A percentile compares a stretch with the other conserved stretches of the same genome.
Conservation (phyloP, 35 echinoderm and acorn worm genomes). For the Holothuria glaberrima region DNA sequence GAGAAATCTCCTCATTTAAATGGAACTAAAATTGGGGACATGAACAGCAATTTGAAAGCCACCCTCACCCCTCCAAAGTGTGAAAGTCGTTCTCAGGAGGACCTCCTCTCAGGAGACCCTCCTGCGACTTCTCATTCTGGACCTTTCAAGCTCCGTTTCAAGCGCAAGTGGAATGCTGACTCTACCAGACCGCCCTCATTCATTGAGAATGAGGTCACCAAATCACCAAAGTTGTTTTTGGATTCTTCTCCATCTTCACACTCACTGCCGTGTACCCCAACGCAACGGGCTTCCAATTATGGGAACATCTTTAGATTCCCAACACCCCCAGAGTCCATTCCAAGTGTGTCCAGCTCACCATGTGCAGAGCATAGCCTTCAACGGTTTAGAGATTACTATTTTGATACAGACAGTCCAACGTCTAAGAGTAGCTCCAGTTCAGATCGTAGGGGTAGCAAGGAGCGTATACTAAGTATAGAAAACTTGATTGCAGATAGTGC, state of each 20-base stretch:
- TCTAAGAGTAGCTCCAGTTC: conserved; percentile 50
- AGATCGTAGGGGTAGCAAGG: conserved; percentile 53
- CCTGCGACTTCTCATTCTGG: conserved; percentile 22
- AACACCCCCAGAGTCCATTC: conserved; percentile 62
- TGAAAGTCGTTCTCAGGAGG: conserved; percentile 69
- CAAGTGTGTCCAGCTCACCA: conserved; percentile 49
- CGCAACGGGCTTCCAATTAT: conserved; percentile 69
- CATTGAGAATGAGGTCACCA: conserved; percentile 78
- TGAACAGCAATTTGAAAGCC: conserved; percentile 41
- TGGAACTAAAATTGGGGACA: conserved; percentile 61
- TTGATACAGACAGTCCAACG: conserved; percentile 70
- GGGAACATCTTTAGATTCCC: conserved; percentile 92
- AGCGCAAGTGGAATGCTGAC: conserved; percentile 93
- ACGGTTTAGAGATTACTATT: conserved; percentile 79
- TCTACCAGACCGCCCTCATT: conserved; percentile 79
- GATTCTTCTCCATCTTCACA: conserved; percentile 70
- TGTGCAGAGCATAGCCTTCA: conserved; percentile 70
- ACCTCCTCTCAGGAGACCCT: conserved; percentile 28
- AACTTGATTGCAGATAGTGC: conserved; percentile 47
- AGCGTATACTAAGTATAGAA: conserved; percentile 69
- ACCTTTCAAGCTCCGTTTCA: conserved; percentile 96
- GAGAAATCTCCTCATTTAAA: conserved; percentile 30
- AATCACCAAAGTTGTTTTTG: conserved; percentile 90
- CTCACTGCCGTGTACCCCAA: conserved; percentile 94
- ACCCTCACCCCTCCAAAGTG: conserved; percentile 58